Base-by-base conservation (phyloP, 1,140 invertebrate species). In the Brachionus manjavacas region DNA sequence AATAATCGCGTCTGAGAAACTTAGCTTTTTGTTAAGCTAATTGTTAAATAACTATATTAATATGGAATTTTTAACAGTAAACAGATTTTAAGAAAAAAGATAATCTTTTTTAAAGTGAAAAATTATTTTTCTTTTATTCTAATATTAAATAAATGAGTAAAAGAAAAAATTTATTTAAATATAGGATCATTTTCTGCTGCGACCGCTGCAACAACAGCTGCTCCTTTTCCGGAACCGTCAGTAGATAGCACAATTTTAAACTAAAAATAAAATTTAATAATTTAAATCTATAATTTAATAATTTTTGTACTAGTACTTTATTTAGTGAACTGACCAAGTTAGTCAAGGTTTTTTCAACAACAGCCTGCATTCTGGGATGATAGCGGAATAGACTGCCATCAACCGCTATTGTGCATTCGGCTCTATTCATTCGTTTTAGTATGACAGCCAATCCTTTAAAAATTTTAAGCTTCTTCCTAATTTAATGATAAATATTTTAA, bases 301-400 rank as follows among this genome's bases (percentile, higher is more conserved):
- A 25, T 23, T 49, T 8, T 25, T 28, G 12, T 35, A 7, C 11
- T 16, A 46, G 35, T 79, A 60, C 52, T 35, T 60, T 80, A n/a
- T 80, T 80, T 7, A 60, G 12, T 31, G 49, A 60, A 7, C 85
- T 85, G 49, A 95, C 92, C 28, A 97, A 91, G 88, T 95, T 92
- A 23, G 91, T 90, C 87, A 98, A 96, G 89, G 95, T 96, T 85
- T 95, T 93, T 83, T 94, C 93, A 94, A 99, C 97, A 83, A 98
- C 92, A 89, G 95, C 92, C 89, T 97, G 95, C 91, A 99, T 98
- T 89, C 96, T 94, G 1, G 97, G 97, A 90, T 99, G 98, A 91
- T 95, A 99, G 86, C 96, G 92, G 90, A 98, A 99, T 0, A 99
- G 94, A 23, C 96, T 98, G 16, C 98, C 98, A 90, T 99, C 98